phyloP scores from a whole-genome alignment of 1,140 invertebrate genomes.

The Drosophila prosaltans region DNA sequence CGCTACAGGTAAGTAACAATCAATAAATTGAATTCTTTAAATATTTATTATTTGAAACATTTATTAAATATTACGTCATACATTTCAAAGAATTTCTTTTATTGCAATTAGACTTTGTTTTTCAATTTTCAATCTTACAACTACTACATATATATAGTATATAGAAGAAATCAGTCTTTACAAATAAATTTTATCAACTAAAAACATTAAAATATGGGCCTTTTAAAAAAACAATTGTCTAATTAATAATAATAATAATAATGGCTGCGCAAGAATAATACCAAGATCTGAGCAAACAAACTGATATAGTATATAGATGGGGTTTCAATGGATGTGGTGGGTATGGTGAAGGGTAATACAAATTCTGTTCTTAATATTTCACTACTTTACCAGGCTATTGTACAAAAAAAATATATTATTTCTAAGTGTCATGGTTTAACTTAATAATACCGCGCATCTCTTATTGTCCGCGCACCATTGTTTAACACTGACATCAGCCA shows the following conservation, averaged over 20 bases:
- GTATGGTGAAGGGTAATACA: neutral
- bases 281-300: constrained; percentile 65
- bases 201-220: constrained; percentile 11
- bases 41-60: constrained; percentile 50
- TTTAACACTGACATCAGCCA: constrained; percentile 51
- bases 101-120: constrained; percentile 47
- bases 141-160: constrained; percentile 47
- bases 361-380: constrained; percentile 1
- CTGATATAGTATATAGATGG: constrained; percentile 25
- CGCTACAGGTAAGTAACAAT: neutral
- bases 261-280: constrained; percentile 46
- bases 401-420: constrained; percentile 27
- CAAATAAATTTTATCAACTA: constrained; percentile 73
- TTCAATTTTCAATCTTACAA: constrained; percentile 6
- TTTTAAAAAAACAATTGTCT: constrained; percentile 28
- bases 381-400: constrained; percentile 45
- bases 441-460: constrained; percentile 62
- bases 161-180: constrained; percentile 74
- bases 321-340: constrained; percentile 21
- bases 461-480: constrained; percentile 28
- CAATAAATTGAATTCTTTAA: neutral
- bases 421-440: constrained; percentile 12
- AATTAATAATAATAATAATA: constrained; percentile 44
- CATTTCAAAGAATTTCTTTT: constrained; percentile 57
- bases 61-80: constrained; percentile 69